phyloP scores from a whole-genome alignment of 2,888 invertebrate genomes.

The Ischnus inquisitorius region DNA sequence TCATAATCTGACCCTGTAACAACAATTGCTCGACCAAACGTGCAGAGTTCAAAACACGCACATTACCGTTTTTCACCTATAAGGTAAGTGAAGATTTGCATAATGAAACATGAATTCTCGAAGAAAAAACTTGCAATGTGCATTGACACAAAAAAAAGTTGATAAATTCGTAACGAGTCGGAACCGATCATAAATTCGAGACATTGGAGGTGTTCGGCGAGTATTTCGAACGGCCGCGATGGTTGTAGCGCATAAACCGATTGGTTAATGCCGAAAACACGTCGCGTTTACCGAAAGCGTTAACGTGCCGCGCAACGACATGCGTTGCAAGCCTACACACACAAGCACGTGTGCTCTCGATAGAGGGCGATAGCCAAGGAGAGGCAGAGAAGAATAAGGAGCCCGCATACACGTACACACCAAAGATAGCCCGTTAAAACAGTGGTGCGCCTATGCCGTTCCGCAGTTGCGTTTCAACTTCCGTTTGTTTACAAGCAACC shows the following conservation, averaged over 20 bases:
- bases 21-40: background rate
- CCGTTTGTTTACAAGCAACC: constrained; percentile 51
- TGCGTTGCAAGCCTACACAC: constrained; percentile 33
- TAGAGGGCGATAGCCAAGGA: too few relatives aligned
- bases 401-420: background rate
- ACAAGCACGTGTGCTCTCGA: too few relatives aligned
- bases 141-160: too few relatives aligned
- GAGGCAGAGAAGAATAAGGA: too few relatives aligned
- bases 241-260: background rate
- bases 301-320: constrained; percentile 31
- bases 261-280: constrained; percentile 33
- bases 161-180: too few relatives aligned
- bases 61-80: too few relatives aligned
- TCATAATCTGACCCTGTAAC: background rate
- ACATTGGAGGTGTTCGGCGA: background rate
- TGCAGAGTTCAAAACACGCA: too few relatives aligned
- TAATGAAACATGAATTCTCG: too few relatives aligned
- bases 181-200: too few relatives aligned
- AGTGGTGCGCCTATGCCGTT: constrained; percentile 23
- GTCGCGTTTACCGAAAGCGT: constrained; percentile 11
- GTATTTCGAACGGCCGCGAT: constrained; percentile 20
- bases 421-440: background rate
- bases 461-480: constrained; percentile 35
- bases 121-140: too few relatives aligned
- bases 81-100: too few relatives aligned